Evolutionary conservation across 2,888 invertebrate genomes (phyloP), one percentile per base, ranked within the genome.

Genomic region (Brenthis daphne): DNA sequence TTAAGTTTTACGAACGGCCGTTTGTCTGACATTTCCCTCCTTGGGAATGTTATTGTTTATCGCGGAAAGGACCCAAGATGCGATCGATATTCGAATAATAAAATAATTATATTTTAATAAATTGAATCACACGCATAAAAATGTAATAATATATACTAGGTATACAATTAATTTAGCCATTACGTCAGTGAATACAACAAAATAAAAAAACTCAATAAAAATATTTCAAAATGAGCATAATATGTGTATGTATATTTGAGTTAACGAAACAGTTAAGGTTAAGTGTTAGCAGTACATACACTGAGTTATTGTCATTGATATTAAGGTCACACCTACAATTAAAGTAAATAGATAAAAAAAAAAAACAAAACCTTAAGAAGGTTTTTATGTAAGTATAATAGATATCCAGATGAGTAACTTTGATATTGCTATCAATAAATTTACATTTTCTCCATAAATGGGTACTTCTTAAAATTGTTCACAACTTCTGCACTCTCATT

Each of bases 401-500:
- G 37, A 6, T 37, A 37, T 37, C 6, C 37, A 37, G 37, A 37
- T 1, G 5, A 37, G 6, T 37, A 8, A 37, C 37, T 8, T 43
- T 43, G 11, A 43, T 11, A 43, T 11, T 43, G 11, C 11, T 11
- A 11, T 43, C 37, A 43, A 43, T 8, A 11, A 43, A 43, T 8
- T 43, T 43, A 11, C 8, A 43, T 54, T 54, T 51, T 20, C 24
- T 14, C 14, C 20, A 6, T 6, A 29, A 12, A 13, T 4, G 11
- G 54, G 24, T 54, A 78, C 13, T 53, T 20, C 29, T 48, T 74
- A 68, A 74, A 78, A 77, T 72, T 69, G 73, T 77, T 85, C 80
- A 69, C 77, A 69, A 81, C 72, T 82, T 77, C 81, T 82, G 85
- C 76, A 73, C 77, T 78, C 73, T 76, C 73, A 75, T 76, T 70